Percentiles rank a stretch among this genome's conserved stretches.
Conservation (phyloP, 2,888 invertebrate genomes). For the Caenorhabditis drosophilae region DNA sequence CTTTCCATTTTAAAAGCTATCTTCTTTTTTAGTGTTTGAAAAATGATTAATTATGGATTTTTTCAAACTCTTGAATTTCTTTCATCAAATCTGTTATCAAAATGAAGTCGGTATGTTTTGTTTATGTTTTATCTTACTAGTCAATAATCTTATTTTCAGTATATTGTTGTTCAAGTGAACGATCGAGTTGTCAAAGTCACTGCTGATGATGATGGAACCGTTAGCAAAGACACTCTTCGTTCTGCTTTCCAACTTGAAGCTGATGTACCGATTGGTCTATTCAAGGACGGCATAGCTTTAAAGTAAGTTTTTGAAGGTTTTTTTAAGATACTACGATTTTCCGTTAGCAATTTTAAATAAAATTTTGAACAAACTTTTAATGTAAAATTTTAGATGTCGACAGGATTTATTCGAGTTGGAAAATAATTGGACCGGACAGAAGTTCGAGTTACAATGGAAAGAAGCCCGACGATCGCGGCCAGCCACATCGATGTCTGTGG, state of each 20-base stretch:
- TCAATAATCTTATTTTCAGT: slow-evolving; percentile 25
- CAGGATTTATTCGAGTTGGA: slow-evolving; percentile 10
- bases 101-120: slow-evolving; percentile 17
- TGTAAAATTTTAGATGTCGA: slow-evolving; percentile 14
- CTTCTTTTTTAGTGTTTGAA: slow-evolving; percentile 10
- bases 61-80: no score
- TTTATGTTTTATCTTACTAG: slow-evolving; percentile 11
- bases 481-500: slow-evolving; percentile 3
- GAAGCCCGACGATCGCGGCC: slow-evolving; percentile 4
- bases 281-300: slow-evolving; percentile 3
- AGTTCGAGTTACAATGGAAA: slow-evolving; percentile 9
- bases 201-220: slow-evolving; percentile 3
- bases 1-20: slow-evolving; percentile 9
- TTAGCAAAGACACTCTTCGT: slow-evolving; percentile 13
- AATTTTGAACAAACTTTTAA: slow-evolving; percentile 6
- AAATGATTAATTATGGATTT: no score
- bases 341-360: slow-evolving; percentile 13
- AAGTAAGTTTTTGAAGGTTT: slow-evolving; percentile 17
- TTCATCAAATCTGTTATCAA: no score
- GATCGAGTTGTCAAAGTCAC: slow-evolving; percentile 8
- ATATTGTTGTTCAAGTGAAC: slow-evolving; percentile 11
- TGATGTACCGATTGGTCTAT: slow-evolving; percentile 12
- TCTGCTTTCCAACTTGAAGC: slow-evolving; percentile 8
- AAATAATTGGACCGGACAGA: slow-evolving; percentile 6
- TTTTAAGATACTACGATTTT: slow-evolving; percentile 16